phyloP scores from a whole-genome alignment of 53 echinoderm and acorn worm species.

The Apostichopus leukothele region DNA sequence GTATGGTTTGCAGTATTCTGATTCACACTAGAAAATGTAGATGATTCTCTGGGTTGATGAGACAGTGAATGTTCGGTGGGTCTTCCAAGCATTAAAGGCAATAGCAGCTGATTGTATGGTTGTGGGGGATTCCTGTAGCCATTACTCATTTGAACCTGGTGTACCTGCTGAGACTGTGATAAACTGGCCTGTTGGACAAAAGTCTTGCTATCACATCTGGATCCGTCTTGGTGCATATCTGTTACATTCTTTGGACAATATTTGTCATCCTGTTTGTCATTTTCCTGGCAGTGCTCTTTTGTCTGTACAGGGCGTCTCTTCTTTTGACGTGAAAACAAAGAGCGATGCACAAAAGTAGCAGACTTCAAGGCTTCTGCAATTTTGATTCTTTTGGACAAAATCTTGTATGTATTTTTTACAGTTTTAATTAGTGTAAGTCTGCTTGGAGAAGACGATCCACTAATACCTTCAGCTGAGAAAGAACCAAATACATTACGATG shows the following conservation, averaged over 20 bases:
- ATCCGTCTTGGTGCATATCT: background rate
- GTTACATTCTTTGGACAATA: background rate
- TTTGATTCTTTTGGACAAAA: background rate
- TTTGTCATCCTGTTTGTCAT: background rate
- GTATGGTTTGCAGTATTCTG: background rate
- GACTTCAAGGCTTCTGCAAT: background rate
- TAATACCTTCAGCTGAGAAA: background rate
- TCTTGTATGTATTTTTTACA: background rate
- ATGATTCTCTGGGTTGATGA: background rate
- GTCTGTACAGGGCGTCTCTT: background rate
- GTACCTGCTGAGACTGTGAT: background rate
- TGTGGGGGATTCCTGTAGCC: background rate
- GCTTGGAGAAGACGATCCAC: background rate
- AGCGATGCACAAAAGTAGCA: background rate
- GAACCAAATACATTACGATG: conserved; percentile 40
- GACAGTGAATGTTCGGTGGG: background rate
- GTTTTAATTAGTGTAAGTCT: background rate
- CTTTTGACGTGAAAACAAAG: background rate
- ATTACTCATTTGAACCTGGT: background rate
- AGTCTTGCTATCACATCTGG: background rate
- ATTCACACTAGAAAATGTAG: background rate
- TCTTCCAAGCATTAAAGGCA: conserved; percentile 14
- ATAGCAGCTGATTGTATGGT: background rate
- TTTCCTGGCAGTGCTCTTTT: background rate
- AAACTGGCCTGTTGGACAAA: background rate